Evolutionary conservation across 2,797 vertebrate genomes (phyloP), one percentile per base, ranked within the genome.

Genomic region (Sebastes nivosus): DNA sequence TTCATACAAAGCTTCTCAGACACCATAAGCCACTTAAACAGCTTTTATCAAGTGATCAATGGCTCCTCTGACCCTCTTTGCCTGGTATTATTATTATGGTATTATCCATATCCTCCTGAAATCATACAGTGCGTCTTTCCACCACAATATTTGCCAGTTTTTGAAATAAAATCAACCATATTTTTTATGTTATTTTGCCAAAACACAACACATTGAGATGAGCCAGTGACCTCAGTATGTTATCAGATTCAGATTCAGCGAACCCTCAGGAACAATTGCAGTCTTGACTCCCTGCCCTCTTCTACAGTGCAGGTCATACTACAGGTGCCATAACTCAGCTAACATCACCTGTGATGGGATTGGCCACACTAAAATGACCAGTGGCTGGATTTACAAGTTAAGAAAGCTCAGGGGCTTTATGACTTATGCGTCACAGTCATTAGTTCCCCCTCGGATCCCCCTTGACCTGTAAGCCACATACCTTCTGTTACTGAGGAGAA

Each of bases 401-500:
- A 97, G 95, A 95, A 94, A 93, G 93, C 91, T 96, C 94, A 95
- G 90, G 82, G 88, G 96, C 84, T 95, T 97, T 97, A 93, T 94
- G 95, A 95, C 89, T 94, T 92, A 94, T 95, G 95, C 96, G 94
- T 95, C 94, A 96, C 92, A 89, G 95, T 96, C 94, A 96, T 97
- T 96, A 96, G 94, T 82, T 75, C 84, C 85, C 94, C 92, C 89
- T 88, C 83, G 94, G 95, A 95, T 96, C 94, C 94, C 93, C 93
- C 90, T 95, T 95, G 94, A 92, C 85, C 82, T 84, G 88, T 97
- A 97, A 97, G 94, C 95, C 93, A 96, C 92, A 93, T 96, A 95
- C 95, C 96, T 95, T 96, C 95, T 95, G 93, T 91, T 91, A 87
- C 87, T 60, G 83, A 82, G 88, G 91, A 80, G 84, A 85, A 86